Percentiles rank a stretch among this genome's conserved stretches.
Conservation (phyloP, 2,797 vertebrate species). For the Eulemur albifrons region DNA sequence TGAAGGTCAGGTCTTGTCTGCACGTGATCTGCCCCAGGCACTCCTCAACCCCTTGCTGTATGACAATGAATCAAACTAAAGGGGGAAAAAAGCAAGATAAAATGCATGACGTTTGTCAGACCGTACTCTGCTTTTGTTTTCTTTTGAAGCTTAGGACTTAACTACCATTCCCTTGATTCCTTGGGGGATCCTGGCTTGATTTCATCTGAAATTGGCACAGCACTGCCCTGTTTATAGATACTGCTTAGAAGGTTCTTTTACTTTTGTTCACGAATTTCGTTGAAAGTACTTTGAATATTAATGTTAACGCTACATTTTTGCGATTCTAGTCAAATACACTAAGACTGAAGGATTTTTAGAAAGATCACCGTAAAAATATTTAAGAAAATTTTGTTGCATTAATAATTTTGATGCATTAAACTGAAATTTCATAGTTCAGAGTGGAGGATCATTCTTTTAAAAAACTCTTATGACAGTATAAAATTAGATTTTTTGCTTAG, state of each 20-base stretch:
- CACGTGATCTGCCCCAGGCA: neutral
- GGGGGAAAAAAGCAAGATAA: neutral
- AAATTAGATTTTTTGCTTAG: neutral
- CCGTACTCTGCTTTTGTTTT: neutral
- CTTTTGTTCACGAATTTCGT: neutral
- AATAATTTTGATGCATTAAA: neutral
- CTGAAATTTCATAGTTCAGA: neutral
- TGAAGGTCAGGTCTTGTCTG: rapidly evolving
- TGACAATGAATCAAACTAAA: neutral
- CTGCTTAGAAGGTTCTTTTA: neutral
- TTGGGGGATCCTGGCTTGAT: neutral
- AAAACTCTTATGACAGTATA: neutral
- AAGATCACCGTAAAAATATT: neutral
- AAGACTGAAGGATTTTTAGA: neutral
- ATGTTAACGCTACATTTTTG: neutral
- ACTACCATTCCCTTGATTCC: neutral
- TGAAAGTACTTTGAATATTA: neutral
- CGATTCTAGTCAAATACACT: neutral
- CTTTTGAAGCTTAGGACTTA: neutral
- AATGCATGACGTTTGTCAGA: neutral
- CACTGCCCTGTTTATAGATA: neutral
- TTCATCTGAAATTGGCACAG: neutral
- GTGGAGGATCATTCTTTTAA: neutral
- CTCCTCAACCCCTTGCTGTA: neutral
- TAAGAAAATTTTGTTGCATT: neutral